Evolutionary conservation across 2,797 vertebrate genomes (phyloP).

Genomic region (Peromyscus attwateri): DNA sequence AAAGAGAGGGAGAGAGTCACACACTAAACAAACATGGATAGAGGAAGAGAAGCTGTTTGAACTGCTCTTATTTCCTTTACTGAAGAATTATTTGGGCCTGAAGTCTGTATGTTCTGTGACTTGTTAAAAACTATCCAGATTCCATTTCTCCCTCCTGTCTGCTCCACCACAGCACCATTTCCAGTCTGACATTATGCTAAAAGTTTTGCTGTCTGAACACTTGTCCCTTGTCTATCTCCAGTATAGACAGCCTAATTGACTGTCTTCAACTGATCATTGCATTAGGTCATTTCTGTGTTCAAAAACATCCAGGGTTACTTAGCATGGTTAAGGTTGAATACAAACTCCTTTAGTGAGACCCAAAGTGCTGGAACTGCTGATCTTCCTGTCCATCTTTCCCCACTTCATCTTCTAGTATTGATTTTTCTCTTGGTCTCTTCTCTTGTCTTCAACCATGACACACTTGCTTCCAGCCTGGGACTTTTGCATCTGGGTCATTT

Average conservation of each 20-base stretch:
- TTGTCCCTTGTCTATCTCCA: not conserved
- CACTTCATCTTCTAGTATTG: no score
- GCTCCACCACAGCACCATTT: not conserved
- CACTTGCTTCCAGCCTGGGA: not conserved
- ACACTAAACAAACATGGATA: not conserved
- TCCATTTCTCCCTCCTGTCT: not conserved
- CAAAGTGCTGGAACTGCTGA: not conserved
- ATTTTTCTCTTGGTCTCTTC: not conserved
- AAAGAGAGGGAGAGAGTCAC: not conserved
- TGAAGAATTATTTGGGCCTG: not conserved
- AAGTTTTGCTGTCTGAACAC: not conserved
- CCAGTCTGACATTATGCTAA: not conserved
- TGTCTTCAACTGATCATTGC: not conserved
- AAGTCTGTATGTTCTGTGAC: fast-evolving
- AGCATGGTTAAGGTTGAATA: not conserved
- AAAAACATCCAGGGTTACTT: not conserved
- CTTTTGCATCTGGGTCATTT: not conserved
- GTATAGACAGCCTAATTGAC: not conserved
- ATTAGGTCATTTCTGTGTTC: not conserved
- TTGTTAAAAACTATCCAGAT: not conserved
- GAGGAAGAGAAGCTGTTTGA: fast-evolving
- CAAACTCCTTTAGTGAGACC: not conserved
- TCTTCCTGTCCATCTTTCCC: no score
- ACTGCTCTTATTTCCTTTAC: not conserved
- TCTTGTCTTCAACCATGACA: not conserved